A percentile compares a stretch with the other conserved stretches of the same genome.
phyloP scores from a whole-genome alignment of 2,113 vertebrate genomes.

The Odontesthes bonariensis region DNA sequence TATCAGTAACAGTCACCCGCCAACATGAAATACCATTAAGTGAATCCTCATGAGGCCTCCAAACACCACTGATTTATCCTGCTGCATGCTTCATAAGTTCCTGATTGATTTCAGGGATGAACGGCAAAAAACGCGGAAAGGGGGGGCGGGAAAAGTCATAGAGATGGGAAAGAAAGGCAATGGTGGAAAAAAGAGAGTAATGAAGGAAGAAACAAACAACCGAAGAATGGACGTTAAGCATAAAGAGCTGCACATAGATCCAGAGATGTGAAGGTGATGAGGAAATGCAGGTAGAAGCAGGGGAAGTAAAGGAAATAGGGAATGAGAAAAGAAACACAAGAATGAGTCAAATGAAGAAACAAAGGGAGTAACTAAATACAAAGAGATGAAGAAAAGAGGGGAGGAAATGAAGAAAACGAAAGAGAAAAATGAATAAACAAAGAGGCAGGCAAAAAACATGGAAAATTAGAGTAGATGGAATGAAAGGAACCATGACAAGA shows the following conservation, averaged over 20 bases:
- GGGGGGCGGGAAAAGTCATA: background rate
- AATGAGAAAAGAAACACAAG: too few relatives aligned
- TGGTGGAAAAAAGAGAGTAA: background rate
- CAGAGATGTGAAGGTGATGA: too few relatives aligned
- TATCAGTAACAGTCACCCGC: slow-evolving; percentile 14
- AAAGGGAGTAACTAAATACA: too few relatives aligned
- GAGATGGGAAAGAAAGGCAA: background rate
- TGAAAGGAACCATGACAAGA: background rate
- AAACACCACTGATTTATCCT: slow-evolving; percentile 40
- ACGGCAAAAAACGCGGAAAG: background rate
- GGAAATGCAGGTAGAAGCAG: background rate
- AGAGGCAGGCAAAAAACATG: too few relatives aligned
- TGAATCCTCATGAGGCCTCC: slow-evolving; percentile 41
- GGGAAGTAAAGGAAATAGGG: background rate
- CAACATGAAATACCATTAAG: slow-evolving; percentile 39
- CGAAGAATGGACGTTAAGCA: background rate
- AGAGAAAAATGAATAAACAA: too few relatives aligned
- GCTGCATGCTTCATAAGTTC: slow-evolving; percentile 37
- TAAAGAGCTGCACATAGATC: too few relatives aligned
- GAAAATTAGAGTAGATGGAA: too few relatives aligned
- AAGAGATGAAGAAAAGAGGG: too few relatives aligned
- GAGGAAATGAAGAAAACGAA: too few relatives aligned
- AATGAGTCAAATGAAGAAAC: too few relatives aligned
- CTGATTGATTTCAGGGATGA: slow-evolving; percentile 37
- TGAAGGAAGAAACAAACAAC: background rate